Base-by-base conservation (phyloP, 2,113 vertebrate species). In the Austrofundulus limnaeus region DNA sequence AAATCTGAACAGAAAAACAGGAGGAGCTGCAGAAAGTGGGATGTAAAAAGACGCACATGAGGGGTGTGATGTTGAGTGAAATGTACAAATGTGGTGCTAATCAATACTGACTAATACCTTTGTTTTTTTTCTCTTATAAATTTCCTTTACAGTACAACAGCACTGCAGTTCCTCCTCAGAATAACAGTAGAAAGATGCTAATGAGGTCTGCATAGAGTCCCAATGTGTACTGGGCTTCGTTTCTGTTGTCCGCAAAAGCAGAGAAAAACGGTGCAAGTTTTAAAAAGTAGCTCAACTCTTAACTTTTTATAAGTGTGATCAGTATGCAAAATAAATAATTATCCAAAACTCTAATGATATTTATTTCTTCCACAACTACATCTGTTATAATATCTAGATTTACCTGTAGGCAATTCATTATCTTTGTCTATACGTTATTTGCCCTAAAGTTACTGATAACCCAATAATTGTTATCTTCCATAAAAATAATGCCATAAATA, bases 181-280 rank as follows among this genome's bases (percentile, higher is more conserved):
- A 70, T 34, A 19, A 78, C 42, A 76, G 2, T 0, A n/a, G 21
- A 57, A 70, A 51, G 77, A 67, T 65, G 63, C 38, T 58, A 11
- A 73, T 80, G 80, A 86, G 71, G 78, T 87, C 87, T 91, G 88
- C 90, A 90, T 90, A 90, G 86, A 84, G 88, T 88, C 81, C 70
- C 70, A 77, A 75, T 72, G 53, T 38, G 46, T 72, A 70, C 68
- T 76, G 72, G 77, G 75, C 59, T 75, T 73, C 49, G 55, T 74
- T 59, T 73, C 78, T 61, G 74, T 67, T 53, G 59, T 83, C 49
- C 41, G 77, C 66, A 15, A 66, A 70, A 52, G 72, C 21, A 13
- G 45, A 67, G 48, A 70, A 64, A 38, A 78, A 62, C 48, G 73
- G 76, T 54, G 41, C 55, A 17, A 80, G 72, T 49, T 80, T 80